phyloP scores from a whole-genome alignment of 2,797 vertebrate genomes.

The Podarcis siculus region DNA sequence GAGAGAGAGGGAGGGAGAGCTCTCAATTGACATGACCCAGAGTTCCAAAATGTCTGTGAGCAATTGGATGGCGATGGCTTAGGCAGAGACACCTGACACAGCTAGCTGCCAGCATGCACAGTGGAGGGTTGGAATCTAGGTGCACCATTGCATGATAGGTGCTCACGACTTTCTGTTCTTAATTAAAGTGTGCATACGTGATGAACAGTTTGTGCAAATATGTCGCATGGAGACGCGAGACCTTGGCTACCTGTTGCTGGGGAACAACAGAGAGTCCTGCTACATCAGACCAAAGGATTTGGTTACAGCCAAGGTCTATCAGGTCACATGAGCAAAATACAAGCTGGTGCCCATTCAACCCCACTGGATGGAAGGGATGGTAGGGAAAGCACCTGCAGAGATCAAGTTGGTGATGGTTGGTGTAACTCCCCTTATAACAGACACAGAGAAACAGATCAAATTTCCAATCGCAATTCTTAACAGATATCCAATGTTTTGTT shows the following conservation, averaged over 20 bases:
- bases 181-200: too few species aligned
- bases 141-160: not conserved
- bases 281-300: not conserved
- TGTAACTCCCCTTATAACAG: too few species aligned
- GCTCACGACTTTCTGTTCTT: not conserved
- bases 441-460: not conserved
- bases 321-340: not conserved
- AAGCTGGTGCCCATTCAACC: too few species aligned
- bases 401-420: not conserved
- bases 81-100: not conserved
- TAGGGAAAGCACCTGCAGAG: not conserved
- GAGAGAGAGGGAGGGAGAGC: too few species aligned
- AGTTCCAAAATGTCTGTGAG: not conserved
- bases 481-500: not conserved
- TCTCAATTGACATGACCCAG: not conserved
- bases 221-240: not conserved
- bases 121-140: too few species aligned
- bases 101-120: not conserved
- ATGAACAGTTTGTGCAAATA: not conserved
- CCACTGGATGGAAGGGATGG: too few species aligned
- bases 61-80: too few species aligned
- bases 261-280: not conserved
- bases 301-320: not conserved
- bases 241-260: not conserved
- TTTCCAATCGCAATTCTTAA: not conserved